A percentile compares a stretch with the other conserved stretches of the same genome.
Conservation (phyloP, 1,140 invertebrate species). For the Manduca sexta region DNA sequence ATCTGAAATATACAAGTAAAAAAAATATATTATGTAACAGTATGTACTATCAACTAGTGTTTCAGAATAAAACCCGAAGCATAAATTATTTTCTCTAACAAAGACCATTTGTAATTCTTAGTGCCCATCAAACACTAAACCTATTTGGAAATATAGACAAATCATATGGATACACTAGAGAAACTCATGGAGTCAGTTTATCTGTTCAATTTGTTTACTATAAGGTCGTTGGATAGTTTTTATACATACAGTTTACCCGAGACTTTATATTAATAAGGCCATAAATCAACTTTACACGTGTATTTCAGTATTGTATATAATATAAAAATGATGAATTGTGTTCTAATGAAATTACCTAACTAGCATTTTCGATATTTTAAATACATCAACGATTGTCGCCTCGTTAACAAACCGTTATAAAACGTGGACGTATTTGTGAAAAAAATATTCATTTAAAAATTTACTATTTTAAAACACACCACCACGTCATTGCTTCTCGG, state of each 20-base stretch:
- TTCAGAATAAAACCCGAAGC: constrained; percentile 35
- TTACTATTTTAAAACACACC: too few species aligned
- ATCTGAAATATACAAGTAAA: constrained; percentile 70
- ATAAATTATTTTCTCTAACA: constrained; percentile 14
- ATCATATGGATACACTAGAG: constrained; percentile 7
- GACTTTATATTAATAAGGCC: constrained; percentile 41
- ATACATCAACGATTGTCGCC: constrained; percentile 23
- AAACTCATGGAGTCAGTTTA: background rate
- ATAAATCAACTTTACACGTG: constrained; percentile 57
- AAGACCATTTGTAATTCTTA: constrained; percentile 2
- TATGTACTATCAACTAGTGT: constrained; percentile 49
- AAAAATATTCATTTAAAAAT: constrained; percentile 1
- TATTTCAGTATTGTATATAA: constrained; percentile 22
- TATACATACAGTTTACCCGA: too few species aligned
- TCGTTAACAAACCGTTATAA: constrained; percentile 18
- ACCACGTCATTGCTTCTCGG: constrained; percentile 15
- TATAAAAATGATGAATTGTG: constrained; percentile 28
- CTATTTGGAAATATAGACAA: constrained; percentile 5
- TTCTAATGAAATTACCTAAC: constrained; percentile 52
- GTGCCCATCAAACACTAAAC: constrained; percentile 3
- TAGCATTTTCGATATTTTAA: constrained; percentile 34
- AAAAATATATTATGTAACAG: constrained; percentile 70
- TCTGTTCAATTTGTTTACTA: constrained; percentile 10
- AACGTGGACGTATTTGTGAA: constrained; percentile 25
- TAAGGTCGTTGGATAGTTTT: constrained; percentile 18